Evolutionary conservation across 2,797 vertebrate genomes (phyloP), one percentile per base, ranked within the genome.

Genomic region (Cynopterus sphinx): DNA sequence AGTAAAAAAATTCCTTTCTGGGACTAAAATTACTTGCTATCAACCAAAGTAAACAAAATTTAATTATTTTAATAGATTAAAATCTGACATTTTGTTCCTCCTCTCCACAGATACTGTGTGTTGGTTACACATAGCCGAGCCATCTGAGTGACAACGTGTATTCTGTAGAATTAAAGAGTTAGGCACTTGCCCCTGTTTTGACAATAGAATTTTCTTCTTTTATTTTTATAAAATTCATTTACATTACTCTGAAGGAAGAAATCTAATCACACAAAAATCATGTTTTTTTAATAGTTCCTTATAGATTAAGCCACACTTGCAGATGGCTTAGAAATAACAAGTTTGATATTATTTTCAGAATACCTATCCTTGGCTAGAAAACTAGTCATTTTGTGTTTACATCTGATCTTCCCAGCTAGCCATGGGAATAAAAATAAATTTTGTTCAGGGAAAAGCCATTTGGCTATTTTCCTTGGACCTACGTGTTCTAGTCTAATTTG

Each of bases 311-410:
- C 61, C 31, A 28, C 61, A 71, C 43, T 93, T 71, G 31, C 49
- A 81, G 89, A 90, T 63, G 63, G 19, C 24, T 92, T 86, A 70
- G 33, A 94, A 94, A 82, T 70, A 88, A 90, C 24, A 86, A 85
- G 21, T 61, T 39, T 79, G 57, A 73, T 87, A 81, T 78, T 89
- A 96, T 96, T 91, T 90, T 61, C 22, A 74, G 59, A 95, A 55
- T 43, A 68, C 11, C 16, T 17, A 33, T 24, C 22, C 78, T 41
- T 90, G 41, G 74, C 24, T 83, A 53, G 51, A 90, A 94, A 95
- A 24, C 31, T 19, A 61, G 22, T 55, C 46, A 55, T 59, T 75
- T 82, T 77, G 17, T 90, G 33, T 90, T 90, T 59, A 74, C 21
- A 15, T 51, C n/a, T 87, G 59, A 87, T 19, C 5, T 86, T 78